Evolutionary conservation across 2,888 invertebrate genomes (phyloP), one percentile per base, ranked within the genome.

Genomic region (Napeogenes sylphis): DNA sequence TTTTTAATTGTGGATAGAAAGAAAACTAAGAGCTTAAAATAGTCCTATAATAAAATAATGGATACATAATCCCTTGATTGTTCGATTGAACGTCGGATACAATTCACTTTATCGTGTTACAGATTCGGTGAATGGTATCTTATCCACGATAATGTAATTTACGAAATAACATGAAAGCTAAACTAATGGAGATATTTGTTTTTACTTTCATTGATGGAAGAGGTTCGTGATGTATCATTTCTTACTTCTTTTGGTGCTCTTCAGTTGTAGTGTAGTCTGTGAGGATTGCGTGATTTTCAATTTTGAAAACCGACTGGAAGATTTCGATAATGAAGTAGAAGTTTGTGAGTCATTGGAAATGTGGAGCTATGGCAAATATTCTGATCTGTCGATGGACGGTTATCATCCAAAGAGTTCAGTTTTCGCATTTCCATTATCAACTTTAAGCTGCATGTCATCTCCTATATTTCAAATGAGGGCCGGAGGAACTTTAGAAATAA

Each of bases 331-430:
- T 60, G 57, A 71, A 69, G 66, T 62, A 47, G 71, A 75, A 5
- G 47, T 76, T 6, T 82, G 82, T 63, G 62, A 14, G 5, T 54
- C 68, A 8, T 71, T 73, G 56, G 56, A 67, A 13, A 65, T 72
- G n/a, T 82, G 82, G 82, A 66, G 72, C 45, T 56, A 75, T 13
- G 72, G 70, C n/a, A 70, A 73, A 55, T 82, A 81, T 59, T 64
- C 74, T 1, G 69, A 72, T 4, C 59, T 74, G 4, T 63, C 58
- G 13, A 66, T 81, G 4, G 71, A 73, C 0, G 70, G 72, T 32
- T 75, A 75, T 4, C 64, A 76, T 60, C 63, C 67, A 8, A 58
- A 66, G 0, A 79, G 81, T 55, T 66, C 57, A 3, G 70, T 68
- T 10, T 81, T 76, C 53, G 75, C 81, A 59, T 47, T 73, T n/a